Base-by-base conservation (phyloP, 2,797 vertebrate genomes). In the Sebastes minor region DNA sequence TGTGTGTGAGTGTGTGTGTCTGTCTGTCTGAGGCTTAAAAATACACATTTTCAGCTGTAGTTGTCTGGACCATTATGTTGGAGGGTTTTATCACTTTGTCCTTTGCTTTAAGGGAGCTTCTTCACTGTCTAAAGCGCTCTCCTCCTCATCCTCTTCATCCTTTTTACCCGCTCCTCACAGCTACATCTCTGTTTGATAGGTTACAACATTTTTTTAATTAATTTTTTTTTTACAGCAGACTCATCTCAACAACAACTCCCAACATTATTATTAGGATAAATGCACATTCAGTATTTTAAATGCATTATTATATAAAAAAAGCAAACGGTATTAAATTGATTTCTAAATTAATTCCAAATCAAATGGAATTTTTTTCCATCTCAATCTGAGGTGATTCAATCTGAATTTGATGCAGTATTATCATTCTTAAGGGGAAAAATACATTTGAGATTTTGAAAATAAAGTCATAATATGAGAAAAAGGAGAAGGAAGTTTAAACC, bases 1-100 rank as follows among this genome's bases (percentile, higher is more conserved):
- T 81, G 30, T 74, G 49, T 75, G 69, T 81, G 20, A n/a, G n/a
- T n/a, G n/a, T n/a, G n/a, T n/a, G n/a, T 74, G 2, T 67, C 10
- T 64, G 32, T 30, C 9, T 7, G 72, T 74, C 32, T 75, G 57
- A 59, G 72, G 68, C 74, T 86, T 82, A 60, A 60, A 78, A 74
- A 76, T 13, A 46, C 56, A 83, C 32, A 64, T 64, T 75, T 73
- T 56, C 42, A 74, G 76, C 72, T 49, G 60, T 27, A 74, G 76
- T 70, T 23, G 42, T 85, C 79, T 83, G 69, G 72, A 67, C 59
- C 76, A 68, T 81, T 76, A 59, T 86, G 69, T 59, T 49, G 38
- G 42, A 57, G 69, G 57, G 16, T 83, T 88, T 85, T 70, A 66
- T 82, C 14, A 18, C 28, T 52, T 22, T 60, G 32, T 72, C 18